These are phyloP conservation scores for Uria lomvia DNA, from an alignment of 2,113 vertebrate genomes.

Conservation along the genomic window DNA sequence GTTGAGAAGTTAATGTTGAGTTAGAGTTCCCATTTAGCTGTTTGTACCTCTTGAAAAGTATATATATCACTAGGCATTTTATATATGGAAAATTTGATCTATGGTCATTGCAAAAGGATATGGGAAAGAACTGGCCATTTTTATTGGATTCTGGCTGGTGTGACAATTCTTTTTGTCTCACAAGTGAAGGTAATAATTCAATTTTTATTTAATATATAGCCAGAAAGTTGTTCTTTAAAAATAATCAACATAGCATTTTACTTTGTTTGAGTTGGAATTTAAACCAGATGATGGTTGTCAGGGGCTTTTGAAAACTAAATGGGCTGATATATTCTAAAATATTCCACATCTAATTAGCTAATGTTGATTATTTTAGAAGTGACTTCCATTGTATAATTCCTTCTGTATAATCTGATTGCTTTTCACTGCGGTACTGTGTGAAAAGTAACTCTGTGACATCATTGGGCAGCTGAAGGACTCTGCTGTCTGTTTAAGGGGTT, in stretches of 20 bases:
- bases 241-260: neutral
- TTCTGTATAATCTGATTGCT: neutral
- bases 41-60: neutral
- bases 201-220: slow-evolving; percentile 15
- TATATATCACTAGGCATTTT: slow-evolving; percentile 8
- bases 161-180: slow-evolving; percentile 33
- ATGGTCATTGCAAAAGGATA: neutral
- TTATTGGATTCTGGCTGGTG: slow-evolving; percentile 27
- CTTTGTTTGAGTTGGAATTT: slow-evolving; percentile 6
- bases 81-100: slow-evolving; percentile 5
- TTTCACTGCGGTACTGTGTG: neutral
- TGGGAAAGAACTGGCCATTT: slow-evolving; percentile 14
- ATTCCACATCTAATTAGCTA: neutral
- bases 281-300: slow-evolving; percentile 15
- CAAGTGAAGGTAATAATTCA: slow-evolving; percentile 25
- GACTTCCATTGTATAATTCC: neutral
- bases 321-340: neutral
- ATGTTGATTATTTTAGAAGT: neutral
- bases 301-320: neutral
- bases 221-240: slow-evolving; percentile 19
- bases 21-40: neutral
- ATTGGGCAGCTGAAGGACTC: neutral
- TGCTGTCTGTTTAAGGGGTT: neutral
- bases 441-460: neutral
- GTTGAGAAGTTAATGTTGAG: slow-evolving; percentile 13